These are phyloP conservation scores for Rhipidura dahli DNA, from an alignment of 2,113 vertebrate genomes.

Conservation along the genomic window DNA sequence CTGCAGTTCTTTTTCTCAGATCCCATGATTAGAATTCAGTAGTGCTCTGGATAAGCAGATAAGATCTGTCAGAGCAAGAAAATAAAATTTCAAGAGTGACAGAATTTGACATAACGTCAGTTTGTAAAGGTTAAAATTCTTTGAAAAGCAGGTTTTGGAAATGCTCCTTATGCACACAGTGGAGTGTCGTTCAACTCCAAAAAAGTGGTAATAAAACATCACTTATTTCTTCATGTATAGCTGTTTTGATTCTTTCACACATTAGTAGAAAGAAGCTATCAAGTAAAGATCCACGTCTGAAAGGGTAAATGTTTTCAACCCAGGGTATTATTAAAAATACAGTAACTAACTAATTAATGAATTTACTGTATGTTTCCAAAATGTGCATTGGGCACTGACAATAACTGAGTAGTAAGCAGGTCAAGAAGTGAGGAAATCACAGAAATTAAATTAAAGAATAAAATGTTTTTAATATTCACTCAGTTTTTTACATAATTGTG, in stretches of 20 bases:
- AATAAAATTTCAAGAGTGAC: not conserved
- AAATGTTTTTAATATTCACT: not conserved
- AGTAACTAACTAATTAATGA: not conserved
- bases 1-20: not conserved
- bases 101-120: not conserved
- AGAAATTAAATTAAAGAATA: not conserved
- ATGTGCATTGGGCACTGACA: not conserved
- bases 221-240: not conserved
- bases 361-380: not conserved
- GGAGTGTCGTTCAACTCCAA: not conserved
- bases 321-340: not conserved
- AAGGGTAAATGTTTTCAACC: not conserved
- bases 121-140: conserved; percentile 6
- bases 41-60: not conserved
- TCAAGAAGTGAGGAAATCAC: not conserved
- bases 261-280: not conserved
- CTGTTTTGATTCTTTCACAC: not conserved
- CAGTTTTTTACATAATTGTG: not conserved
- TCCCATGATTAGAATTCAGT: not conserved
- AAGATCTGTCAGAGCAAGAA: not conserved
- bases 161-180: not conserved
- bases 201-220: not conserved
- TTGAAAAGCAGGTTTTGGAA: not conserved
- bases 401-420: not conserved
- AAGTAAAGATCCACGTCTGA: not conserved